Base-by-base conservation (phyloP, 2,888 invertebrate species). In the Morpho achilles region DNA sequence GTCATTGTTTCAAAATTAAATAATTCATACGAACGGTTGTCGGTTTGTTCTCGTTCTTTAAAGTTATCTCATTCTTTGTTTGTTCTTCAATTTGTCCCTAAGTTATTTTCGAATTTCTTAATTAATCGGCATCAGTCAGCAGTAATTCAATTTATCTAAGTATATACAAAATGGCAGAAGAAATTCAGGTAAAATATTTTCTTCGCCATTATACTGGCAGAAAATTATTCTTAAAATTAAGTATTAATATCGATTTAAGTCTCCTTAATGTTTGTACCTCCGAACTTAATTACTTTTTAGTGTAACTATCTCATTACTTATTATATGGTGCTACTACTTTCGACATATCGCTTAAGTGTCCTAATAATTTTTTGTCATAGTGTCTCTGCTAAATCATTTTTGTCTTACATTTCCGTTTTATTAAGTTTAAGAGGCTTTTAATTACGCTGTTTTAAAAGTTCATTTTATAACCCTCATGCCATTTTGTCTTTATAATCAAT, bases 121-220 rank as follows among this genome's bases (percentile, higher is more conserved):
- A 39, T 10, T 3, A 8, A 42, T 8, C 5, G 23, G 1, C 22
- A n/a, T 40, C 49, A 8, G 8, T 32, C 44, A 7, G 44, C 42
- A 10, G 32, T 1, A 42, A 32, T 3, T 42, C 8, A 32, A 52
- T 32, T 22, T 43, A 53, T 32, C 10, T 22, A 8, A 32, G 40
- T 41, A 7, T 41, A 8, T 42, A 43, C 55, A 55, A 55, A 50
- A 55, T 55, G 55, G 55, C 49, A 55, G 55, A 55, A 39, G 43
- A 16, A 9, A 44, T 43, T 50, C 55, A 55, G 55, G 55, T 55
- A 54, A 2, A 8, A 40, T 41, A 5, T 32, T 52, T 9, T 44
- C 9, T 52, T 8, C 5, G 23, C 22, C 43, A 23, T 32, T n/a
- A 9, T 53, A 9, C 2, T 9, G 10, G 10, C 9, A 7, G 9